Evolutionary conservation across 2,797 vertebrate species (phyloP), one percentile per base, ranked within the genome.

Genomic region (Muscicapa comitata): DNA sequence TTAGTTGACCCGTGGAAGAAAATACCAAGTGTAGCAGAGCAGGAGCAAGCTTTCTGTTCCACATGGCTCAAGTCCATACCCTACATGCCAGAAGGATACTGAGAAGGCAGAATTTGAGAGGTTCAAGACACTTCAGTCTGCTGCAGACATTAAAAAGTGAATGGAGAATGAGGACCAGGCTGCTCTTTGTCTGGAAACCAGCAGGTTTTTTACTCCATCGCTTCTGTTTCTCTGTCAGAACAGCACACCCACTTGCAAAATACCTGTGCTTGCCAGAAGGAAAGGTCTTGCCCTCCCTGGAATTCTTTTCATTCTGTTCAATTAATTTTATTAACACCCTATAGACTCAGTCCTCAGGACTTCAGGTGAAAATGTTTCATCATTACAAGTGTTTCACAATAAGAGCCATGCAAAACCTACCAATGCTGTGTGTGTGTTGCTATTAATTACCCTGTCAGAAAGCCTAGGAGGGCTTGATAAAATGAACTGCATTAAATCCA

Each of bases 271-370:
- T 91, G 70, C 47, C 79, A 93, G 73, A 80, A 83, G 16, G 19
- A 79, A 90, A 93, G 76, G 58, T 91, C 82, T 93, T 95, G 45
- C 43, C 29, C 72, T 81, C 25, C 24, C 33, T 57, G 37, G 63
- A 48, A 62, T 74, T 81, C 59, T 91, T 70, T 93, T 83, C 54
- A 72, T 37, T 91, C 50, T 17, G 12, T 66, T 92, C 37, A 94
- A 54, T 86, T 86, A 73, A 62, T 92, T 90, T 88, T 92, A 84
- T 90, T 88, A 90, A 67, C 55, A 88, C 17, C n/a, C 13, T 42
- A 13, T 9, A 72, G 54, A 71, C 33, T 88, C 38, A 47, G 57
- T 35, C 38, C 35, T 89, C 31, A 58, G n/a, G 43, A 71, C 63
- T 79, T 71, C 65, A 53, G 54, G n/a, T 47, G 42, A 81, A 72